These are phyloP conservation scores for Campoletis raptor DNA, from an alignment of 2,888 invertebrate genomes.

Conservation along the genomic window DNA sequence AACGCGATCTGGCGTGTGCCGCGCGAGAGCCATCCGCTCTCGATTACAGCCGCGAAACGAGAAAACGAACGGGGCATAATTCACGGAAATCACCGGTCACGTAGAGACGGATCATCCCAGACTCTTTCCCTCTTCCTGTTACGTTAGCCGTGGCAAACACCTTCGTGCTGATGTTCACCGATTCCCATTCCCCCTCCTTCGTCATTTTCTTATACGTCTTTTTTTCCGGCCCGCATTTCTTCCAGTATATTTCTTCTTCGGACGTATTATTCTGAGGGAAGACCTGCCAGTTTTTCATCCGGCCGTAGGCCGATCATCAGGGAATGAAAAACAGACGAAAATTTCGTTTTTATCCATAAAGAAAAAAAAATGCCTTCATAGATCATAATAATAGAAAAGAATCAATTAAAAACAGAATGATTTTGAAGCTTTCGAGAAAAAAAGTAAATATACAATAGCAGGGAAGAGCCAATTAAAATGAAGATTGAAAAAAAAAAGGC, in stretches of 20 bases:
- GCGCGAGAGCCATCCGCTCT: constrained; percentile 73
- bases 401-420: not conserved
- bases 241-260: constrained; percentile 17
- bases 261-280: constrained; percentile 16
- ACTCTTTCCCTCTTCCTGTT: constrained; percentile 21
- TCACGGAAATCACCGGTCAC: constrained; percentile 79
- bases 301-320: constrained; percentile 8
- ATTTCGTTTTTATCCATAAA: not conserved
- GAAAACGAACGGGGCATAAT: constrained; percentile 80
- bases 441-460: not conserved
- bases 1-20: constrained; percentile 78
- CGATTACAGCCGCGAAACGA: constrained; percentile 76
- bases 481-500: constrained; percentile 3
- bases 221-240: constrained; percentile 16
- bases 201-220: constrained; percentile 28
- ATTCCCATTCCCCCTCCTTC: constrained; percentile 26
- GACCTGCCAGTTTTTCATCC: constrained; percentile 8
- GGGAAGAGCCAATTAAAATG: not conserved
- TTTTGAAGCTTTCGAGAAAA: not conserved
- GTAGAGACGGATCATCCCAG: constrained; percentile 72
- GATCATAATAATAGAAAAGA: not conserved
- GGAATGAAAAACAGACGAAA: constrained; percentile 4
- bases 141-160: constrained; percentile 39
- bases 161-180: constrained; percentile 59
- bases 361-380: not conserved